These are phyloP conservation scores for Teleiodes luculella DNA, from an alignment of 2,888 invertebrate species.

Conservation along the genomic window DNA sequence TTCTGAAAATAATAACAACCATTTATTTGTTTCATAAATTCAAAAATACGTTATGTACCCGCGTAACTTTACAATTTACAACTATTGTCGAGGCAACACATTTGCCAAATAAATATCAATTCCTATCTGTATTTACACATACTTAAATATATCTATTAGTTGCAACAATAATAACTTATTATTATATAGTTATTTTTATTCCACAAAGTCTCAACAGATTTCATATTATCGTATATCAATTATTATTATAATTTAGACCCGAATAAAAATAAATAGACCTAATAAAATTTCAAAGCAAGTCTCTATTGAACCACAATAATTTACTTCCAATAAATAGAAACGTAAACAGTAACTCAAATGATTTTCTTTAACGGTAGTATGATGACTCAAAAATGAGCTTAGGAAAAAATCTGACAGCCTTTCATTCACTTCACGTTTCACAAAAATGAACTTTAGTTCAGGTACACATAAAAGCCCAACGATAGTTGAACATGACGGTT, in stretches of 20 bases:
- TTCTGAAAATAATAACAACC: conserved; percentile 50
- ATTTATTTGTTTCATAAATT: conserved; percentile 48
- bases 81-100: conserved; percentile 10
- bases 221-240: too few species aligned
- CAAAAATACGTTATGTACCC: conserved; percentile 51
- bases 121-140: conserved; percentile 30
- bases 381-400: too few species aligned
- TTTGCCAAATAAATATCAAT: conserved; percentile 13
- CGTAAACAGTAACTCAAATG: too few species aligned
- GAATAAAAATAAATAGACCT: too few species aligned
- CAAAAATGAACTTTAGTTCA: not conserved
- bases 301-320: too few species aligned
- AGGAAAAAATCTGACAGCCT: not conserved
- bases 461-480: not conserved
- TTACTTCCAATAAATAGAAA: too few species aligned
- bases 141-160: conserved; percentile 11
- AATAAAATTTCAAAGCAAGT: too few species aligned
- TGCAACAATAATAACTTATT: too few species aligned
- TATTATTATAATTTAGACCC: too few species aligned
- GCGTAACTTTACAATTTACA: conserved; percentile 44
- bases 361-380: too few species aligned
- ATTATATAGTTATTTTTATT: not conserved
- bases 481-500: not conserved
- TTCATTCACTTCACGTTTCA: not conserved
- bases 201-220: not conserved